Evolutionary conservation across 1,140 invertebrate species (phyloP).

Genomic region (Probaryconus sp.): DNA sequence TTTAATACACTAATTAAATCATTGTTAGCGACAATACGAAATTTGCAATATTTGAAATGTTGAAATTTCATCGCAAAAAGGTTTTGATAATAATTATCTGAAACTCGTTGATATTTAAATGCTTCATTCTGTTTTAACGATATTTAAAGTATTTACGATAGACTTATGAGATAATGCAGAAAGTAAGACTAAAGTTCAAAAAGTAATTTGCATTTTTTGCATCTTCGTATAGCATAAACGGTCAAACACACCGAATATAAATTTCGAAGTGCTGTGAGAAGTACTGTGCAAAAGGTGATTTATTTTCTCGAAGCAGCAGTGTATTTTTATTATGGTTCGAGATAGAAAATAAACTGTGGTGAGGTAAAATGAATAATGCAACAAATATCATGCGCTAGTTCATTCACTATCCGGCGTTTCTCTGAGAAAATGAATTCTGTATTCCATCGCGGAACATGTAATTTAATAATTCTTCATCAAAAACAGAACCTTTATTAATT

Average conservation of each 20-base stretch:
- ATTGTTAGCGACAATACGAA: too few relatives aligned
- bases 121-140: background rate
- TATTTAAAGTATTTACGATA: slow-evolving; percentile 1
- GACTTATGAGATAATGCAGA: slow-evolving; percentile 27
- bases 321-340: slow-evolving; percentile 58
- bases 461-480: slow-evolving; percentile 59
- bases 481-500: slow-evolving; percentile 57
- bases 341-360: slow-evolving; percentile 59
- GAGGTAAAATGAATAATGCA: slow-evolving; percentile 61
- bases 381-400: slow-evolving; percentile 61
- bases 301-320: slow-evolving; percentile 55
- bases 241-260: slow-evolving; percentile 46
- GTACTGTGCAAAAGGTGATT: slow-evolving; percentile 42
- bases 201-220: slow-evolving; percentile 46
- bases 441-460: slow-evolving; percentile 54
- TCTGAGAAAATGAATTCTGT: slow-evolving; percentile 53
- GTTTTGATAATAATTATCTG: too few relatives aligned
- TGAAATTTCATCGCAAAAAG: too few relatives aligned
- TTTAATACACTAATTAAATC: too few relatives aligned
- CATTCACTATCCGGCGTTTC: slow-evolving; percentile 54
- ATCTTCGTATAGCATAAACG: slow-evolving; percentile 41
- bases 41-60: too few relatives aligned
- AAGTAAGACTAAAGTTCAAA: slow-evolving; percentile 29
- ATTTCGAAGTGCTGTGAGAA: slow-evolving; percentile 48
- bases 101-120: too few relatives aligned